phyloP scores from a whole-genome alignment of 2,797 vertebrate species.

The Spinus olivaceus region DNA sequence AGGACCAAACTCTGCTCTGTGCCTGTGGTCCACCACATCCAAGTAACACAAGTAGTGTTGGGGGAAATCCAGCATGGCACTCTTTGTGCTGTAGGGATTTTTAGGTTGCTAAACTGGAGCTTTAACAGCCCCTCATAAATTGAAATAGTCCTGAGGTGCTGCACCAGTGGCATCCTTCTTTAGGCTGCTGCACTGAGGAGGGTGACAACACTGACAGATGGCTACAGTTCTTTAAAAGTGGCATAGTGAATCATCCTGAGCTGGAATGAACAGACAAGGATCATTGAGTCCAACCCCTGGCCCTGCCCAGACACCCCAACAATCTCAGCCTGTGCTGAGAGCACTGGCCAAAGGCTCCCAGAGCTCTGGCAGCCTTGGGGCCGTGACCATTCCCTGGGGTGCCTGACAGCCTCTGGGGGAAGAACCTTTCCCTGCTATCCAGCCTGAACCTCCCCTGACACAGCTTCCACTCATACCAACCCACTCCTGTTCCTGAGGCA shows the following conservation, averaged over 20 bases:
- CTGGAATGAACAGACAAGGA: not conserved
- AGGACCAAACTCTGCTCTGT: not conserved
- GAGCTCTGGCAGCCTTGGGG: not conserved
- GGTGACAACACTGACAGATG: not conserved
- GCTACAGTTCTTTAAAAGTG: not conserved
- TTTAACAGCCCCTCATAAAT: not conserved
- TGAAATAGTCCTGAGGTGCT: not conserved
- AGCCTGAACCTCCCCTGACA: not conserved
- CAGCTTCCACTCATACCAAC: not conserved
- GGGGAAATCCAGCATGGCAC: not conserved
- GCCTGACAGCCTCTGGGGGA: not conserved
- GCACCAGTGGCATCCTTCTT: not conserved
- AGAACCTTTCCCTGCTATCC: not conserved
- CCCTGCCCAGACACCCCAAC: too few relatives aligned
- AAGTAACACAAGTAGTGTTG: not conserved
- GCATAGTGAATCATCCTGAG: not conserved
- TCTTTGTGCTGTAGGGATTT: not conserved
- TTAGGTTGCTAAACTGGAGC: not conserved
- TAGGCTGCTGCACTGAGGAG: not conserved
- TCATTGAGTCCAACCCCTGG: rapidly evolving
- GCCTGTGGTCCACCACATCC: rapidly evolving
- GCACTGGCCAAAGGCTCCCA: rapidly evolving
- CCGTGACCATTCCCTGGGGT: not conserved
- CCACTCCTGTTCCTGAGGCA: not conserved
- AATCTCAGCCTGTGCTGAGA: not conserved